Base-by-base conservation (phyloP, 2,797 vertebrate genomes). In the Lepus oiostolus region DNA sequence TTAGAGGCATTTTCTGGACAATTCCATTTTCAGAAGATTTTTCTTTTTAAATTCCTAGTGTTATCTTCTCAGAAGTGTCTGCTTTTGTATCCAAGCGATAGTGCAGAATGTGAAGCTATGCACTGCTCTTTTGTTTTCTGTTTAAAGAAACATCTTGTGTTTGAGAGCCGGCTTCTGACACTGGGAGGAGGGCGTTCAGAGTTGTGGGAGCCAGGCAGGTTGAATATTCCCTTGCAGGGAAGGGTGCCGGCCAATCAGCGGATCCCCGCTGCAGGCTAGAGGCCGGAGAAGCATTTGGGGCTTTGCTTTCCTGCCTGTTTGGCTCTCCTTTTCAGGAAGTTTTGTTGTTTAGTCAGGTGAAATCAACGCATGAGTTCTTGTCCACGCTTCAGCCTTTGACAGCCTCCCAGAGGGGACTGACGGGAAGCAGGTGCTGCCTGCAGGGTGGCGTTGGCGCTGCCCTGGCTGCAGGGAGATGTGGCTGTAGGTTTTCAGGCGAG, bases 201-300 rank as follows among this genome's bases (percentile, higher is more conserved):
- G 96, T 97, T 97, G 74, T 85, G 5, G 7, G 77, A 74, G 91
- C 70, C 84, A 42, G 80, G 75, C 76, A 81, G 94, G 94, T 50
- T 97, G 28, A 96, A 47, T 90, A 86, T 96, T 96, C 94, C 93
- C 58, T 26, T 1, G 96, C 94, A 7, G 95, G 30, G 82, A 77
- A 0, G 13, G 92, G 84, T 2, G 30, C 93, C 71, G 96, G 96
- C 97, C 97, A 97, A 94, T 97, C 96, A 76, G 98, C 97, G 97
- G 62, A 2, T 71, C 93, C 87, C 1, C 9, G 84, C 95, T 76
- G 11, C 97, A 28, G 95, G 95, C 91, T 58, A 50, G 87, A 62
- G 76, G 10, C 4, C 65, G 0, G 12, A 76, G 88, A 96, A 96
- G 96, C 80, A 54, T 94, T 95, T 26, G 58, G 75, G 24, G 91